Percentiles rank a stretch among this genome's conserved stretches.
Conservation (phyloP, 2,888 invertebrate genomes). For the Pasiphila rectangulata region DNA sequence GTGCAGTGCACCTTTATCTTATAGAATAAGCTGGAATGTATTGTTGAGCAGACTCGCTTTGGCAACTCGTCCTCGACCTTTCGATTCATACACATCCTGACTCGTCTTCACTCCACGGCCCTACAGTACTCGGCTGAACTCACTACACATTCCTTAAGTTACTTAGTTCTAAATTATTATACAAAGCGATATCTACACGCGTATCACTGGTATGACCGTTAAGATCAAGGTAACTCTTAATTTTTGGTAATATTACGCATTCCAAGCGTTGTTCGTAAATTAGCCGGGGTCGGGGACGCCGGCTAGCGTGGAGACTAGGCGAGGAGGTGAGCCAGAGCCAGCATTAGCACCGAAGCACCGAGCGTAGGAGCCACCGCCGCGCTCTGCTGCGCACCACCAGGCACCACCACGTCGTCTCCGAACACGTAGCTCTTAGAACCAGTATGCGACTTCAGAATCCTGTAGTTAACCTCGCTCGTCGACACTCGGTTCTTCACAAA, state of each 20-base stretch:
- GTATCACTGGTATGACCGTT: constrained; percentile 70
- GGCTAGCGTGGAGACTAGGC: constrained; percentile 53
- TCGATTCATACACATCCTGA: constrained; percentile 47
- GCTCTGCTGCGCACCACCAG: constrained; percentile 37
- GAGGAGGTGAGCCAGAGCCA: constrained; percentile 61
- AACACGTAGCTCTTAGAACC: constrained; percentile 84
- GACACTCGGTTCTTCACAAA: constrained; percentile 83
- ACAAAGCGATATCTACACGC: constrained; percentile 70
- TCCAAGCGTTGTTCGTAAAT: constrained; percentile 52
- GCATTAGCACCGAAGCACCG: constrained; percentile 51
- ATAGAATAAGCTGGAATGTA: constrained; percentile 62
- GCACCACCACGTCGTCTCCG: constrained; percentile 54
- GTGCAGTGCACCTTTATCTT: constrained; percentile 46
- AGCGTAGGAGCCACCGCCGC: constrained; percentile 54
- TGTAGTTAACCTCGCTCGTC: constrained; percentile 82
- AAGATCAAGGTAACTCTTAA: constrained; percentile 76
- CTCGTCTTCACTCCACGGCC: constrained; percentile 58
- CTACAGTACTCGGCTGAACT: constrained; percentile 45
- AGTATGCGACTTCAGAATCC: constrained; percentile 82
- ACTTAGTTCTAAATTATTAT: constrained; percentile 44
- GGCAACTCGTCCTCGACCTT: constrained; percentile 71
- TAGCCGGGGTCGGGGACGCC: constrained; percentile 46
- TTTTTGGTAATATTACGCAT: constrained; percentile 76
- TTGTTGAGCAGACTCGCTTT: constrained; percentile 60
- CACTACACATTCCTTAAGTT: constrained; percentile 27